Evolutionary conservation across 2,888 invertebrate species (phyloP), one percentile per base, ranked within the genome.

Genomic region (Gymnoscelis rufifasciata): DNA sequence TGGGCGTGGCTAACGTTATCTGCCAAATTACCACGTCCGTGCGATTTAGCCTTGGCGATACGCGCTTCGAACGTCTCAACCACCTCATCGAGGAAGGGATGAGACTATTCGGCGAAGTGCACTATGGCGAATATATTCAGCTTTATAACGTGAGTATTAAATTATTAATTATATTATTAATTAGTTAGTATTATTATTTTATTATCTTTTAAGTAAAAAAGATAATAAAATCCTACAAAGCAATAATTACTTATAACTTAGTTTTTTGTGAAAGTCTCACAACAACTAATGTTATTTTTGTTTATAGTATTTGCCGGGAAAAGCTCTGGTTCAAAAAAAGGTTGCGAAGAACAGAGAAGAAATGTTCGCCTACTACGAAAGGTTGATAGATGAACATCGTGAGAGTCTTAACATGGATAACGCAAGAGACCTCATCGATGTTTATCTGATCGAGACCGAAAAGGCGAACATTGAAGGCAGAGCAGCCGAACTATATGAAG

Each of bases 1-100:
- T 95, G 57, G 93, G 94, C 23, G 93, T 96, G 57, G 95, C 95
- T 68, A 97, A 97, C 79, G 96, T 97, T 3, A 96, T 97, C 59
- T 96, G 97, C 78, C 94, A 94, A 54, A 92, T 97, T 60, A 91
- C 96, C 66, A 97, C 97, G 97, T 94, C 95, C 23, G 93, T 95
- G 3, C 90, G 95, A 29, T 97, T 96, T 78, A 91, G 92, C 45
- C 91, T 93, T 57, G 93, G 94, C 39, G 96, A 96, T 71, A 82
- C 84, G 3, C 90, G 93, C 41, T 97, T 97, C 79, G 89, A 90
- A 40, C 90, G 95, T 43, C 94, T 96, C 66, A 95, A 95, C 90
- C 87, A 90, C 56, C 89, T 96, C n/a, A 95, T 97, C 64, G 96
- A 96, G 67, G 97, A 97, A 81, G 97, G 97, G 23, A 97, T 97